Percentiles rank a stretch among this genome's conserved stretches.
These are phyloP conservation scores for Troilus luridus DNA, from an alignment of 2,888 invertebrate genomes.

Conservation along the genomic window DNA sequence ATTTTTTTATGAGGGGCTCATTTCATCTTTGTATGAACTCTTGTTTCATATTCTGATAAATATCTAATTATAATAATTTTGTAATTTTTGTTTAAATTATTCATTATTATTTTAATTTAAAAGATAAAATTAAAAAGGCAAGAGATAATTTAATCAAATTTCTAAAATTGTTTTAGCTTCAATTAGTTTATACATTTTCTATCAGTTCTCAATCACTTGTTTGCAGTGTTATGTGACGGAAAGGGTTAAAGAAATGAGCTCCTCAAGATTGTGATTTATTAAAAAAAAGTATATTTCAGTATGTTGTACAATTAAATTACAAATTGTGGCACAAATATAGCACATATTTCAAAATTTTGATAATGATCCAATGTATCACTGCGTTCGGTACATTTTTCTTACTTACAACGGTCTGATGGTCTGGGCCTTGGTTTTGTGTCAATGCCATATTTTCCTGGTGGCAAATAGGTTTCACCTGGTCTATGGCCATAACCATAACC, in stretches of 20 bases:
- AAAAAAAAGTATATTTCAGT: slow-evolving; percentile 46
- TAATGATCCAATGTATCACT: background rate
- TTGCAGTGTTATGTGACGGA: background rate
- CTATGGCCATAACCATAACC: slow-evolving; percentile 29
- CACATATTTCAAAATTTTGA: slow-evolving; percentile 36
- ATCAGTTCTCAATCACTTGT: slow-evolving; percentile 8
- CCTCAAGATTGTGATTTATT: background rate
- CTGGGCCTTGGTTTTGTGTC: slow-evolving; percentile 59
- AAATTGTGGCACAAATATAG: slow-evolving; percentile 41
- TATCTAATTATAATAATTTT: background rate
- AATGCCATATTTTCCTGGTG: slow-evolving; percentile 61
- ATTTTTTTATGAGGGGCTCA: background rate
- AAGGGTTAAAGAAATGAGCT: slow-evolving; percentile 41
- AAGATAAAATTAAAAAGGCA: no score
- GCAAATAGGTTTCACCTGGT: slow-evolving; percentile 59
- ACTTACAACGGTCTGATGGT: slow-evolving; percentile 63
- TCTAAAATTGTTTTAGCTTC: background rate
- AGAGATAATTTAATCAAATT: no score
- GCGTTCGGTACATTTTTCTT: background rate
- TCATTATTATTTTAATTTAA: no score
- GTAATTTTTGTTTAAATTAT: no score
- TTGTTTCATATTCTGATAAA: background rate
- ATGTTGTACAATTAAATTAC: slow-evolving; percentile 6
- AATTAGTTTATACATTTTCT: background rate
- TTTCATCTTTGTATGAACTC: background rate